Base-by-base conservation (phyloP, 2,888 invertebrate species). In the Drosophila lutescens region DNA sequence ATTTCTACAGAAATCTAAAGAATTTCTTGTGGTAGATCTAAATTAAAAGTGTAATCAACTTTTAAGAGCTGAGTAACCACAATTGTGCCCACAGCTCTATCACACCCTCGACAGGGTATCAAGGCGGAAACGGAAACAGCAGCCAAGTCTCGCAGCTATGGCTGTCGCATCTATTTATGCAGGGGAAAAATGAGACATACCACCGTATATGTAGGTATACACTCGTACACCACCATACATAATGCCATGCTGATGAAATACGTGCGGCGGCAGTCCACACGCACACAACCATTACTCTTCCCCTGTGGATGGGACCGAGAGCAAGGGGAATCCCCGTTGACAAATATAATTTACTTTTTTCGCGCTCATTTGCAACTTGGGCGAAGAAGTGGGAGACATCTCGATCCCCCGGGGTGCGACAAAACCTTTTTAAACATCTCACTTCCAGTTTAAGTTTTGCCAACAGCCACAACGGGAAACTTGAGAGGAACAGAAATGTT, bases 291-390 rank as follows among this genome's bases (percentile, higher is more conserved):
- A 66, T 65, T 53, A 44, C 53, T 66, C 43, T 44, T 36, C 15
- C 38, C 46, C 15, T 17, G 32, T 30, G 57, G 4, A 17, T 17
- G 36, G 4, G 30, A 10, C 26, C 2, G 9, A 15, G n/a, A 17
- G 17, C 32, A 17, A 17, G 41, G 76, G 69, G 79, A 74, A 60
- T 66, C 79, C 67, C 83, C 63, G 76, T 77, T 85, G 82, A 82
- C 80, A 87, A 76, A 84, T 80, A 88, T 80, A 80, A 88, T 84
- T 88, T 88, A 74, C 69, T 77, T 88, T 78, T 83, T 83, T 88
- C 78, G 79, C 87, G 79, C 77, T 79, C 73, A 81, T 86, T 86
- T 78, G 72, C 68, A 67, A 68, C 77, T 47, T 56, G 74, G 47
- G 55, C 20, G 55, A 53, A 57, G 47, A 63, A 51, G 57, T 47